Percentiles rank a stretch among this genome's conserved stretches.
These are phyloP conservation scores for Coptotermes formosanus DNA, from an alignment of 1,140 invertebrate species.

Conservation along the genomic window DNA sequence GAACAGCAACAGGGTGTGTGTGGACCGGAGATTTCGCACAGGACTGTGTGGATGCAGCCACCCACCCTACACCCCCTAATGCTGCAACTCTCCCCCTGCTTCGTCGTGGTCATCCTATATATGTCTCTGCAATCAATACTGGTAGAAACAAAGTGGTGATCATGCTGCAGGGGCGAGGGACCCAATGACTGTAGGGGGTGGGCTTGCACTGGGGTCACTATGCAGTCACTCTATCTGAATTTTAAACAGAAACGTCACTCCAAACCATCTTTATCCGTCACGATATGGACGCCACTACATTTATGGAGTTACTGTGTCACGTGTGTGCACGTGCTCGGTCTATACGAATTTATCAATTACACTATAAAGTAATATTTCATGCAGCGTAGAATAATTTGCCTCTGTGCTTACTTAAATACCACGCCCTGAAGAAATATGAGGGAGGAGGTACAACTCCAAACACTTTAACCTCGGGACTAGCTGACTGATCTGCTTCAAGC, in stretches of 20 bases:
- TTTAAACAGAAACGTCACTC: neutral
- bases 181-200: neutral
- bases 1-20: neutral
- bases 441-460: no score
- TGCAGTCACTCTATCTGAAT: neutral
- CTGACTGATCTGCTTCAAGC: no score
- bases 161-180: neutral
- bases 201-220: neutral
- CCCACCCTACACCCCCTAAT: neutral
- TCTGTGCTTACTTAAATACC: no score
- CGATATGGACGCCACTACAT: neutral
- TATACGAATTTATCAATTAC: no score
- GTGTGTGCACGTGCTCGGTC: no score
- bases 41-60: neutral
- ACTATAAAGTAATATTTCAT: no score
- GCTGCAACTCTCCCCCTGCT: neutral
- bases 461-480: no score
- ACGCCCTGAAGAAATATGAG: no score
- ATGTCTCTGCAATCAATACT: slow-evolving; percentile 18
- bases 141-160: slow-evolving; percentile 11
- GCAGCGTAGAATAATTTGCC: no score
- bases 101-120: neutral
- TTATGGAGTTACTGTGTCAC: neutral
- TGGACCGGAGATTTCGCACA: neutral
- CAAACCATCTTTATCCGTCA: neutral